phyloP scores from a whole-genome alignment of 2,888 invertebrate genomes.

The Acleris sparsana region DNA sequence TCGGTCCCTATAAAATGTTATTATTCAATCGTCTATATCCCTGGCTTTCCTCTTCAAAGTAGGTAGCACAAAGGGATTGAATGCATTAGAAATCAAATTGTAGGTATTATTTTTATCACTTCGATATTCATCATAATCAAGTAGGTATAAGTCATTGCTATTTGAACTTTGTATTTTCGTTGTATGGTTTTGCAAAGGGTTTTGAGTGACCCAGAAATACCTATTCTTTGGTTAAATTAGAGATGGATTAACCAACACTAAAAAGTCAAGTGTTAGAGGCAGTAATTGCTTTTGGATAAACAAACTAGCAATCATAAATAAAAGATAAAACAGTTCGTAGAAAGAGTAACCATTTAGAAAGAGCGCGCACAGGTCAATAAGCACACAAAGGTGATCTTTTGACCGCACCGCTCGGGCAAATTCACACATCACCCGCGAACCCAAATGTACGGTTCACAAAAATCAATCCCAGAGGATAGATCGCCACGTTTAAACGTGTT shows the following conservation, averaged over 20 bases:
- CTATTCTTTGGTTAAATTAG: no score
- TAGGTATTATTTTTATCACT: slow-evolving; percentile 48
- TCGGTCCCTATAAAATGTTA: slow-evolving; percentile 76
- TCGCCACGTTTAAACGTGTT: slow-evolving; percentile 70
- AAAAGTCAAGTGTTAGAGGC: no score
- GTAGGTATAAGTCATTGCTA: no score
- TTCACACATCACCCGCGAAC: slow-evolving; percentile 64
- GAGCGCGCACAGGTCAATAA: slow-evolving; percentile 47
- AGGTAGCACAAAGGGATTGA: slow-evolving; percentile 70
- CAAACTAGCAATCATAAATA: not conserved
- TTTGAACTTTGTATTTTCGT: no score
- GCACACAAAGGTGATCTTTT: slow-evolving; percentile 44
- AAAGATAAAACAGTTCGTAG: slow-evolving; percentile 13
- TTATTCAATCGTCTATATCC: slow-evolving; percentile 79
- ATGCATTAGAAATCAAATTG: slow-evolving; percentile 67
- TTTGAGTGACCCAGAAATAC: no score
- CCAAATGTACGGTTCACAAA: slow-evolving; percentile 65
- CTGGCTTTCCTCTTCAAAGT: slow-evolving; percentile 65
- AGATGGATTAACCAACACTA: no score
- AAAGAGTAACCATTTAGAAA: slow-evolving; percentile 40
- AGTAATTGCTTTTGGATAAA: no score
- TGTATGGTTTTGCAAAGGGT: no score
- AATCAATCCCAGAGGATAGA: slow-evolving; percentile 71
- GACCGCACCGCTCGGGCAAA: slow-evolving; percentile 41
- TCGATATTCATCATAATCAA: slow-evolving; percentile 16